phyloP scores from a whole-genome alignment of 2,888 invertebrate species.

The Crossocerus cetratus region DNA sequence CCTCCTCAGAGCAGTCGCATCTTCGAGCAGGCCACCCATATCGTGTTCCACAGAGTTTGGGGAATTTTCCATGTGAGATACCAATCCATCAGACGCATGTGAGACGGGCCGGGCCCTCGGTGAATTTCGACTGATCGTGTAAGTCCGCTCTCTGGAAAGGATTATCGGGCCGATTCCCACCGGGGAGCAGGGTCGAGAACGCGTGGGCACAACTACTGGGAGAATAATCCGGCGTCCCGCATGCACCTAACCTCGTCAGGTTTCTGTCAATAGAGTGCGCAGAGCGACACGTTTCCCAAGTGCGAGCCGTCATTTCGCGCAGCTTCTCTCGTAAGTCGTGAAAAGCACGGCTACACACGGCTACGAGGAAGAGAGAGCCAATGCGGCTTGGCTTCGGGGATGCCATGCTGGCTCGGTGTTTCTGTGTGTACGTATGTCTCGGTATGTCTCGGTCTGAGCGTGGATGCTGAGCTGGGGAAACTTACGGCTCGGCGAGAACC shows the following conservation, averaged over 20 bases:
- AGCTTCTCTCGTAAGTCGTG: not conserved
- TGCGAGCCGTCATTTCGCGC: not conserved
- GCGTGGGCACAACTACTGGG: not conserved
- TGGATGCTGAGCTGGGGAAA: slow-evolving; percentile 68
- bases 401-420: too few relatives aligned
- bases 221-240: slow-evolving; percentile 21
- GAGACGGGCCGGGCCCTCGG: too few relatives aligned
- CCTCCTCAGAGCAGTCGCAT: too few relatives aligned
- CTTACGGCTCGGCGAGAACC: slow-evolving; percentile 90
- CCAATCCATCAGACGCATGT: too few relatives aligned
- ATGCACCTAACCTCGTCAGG: slow-evolving; percentile 48
- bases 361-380: not conserved
- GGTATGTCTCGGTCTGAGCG: too few relatives aligned
- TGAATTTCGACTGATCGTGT: too few relatives aligned
- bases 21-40: too few relatives aligned
- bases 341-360: not conserved
- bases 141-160: not conserved
- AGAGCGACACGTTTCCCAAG: not conserved
- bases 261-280: not conserved
- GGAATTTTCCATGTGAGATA: too few relatives aligned
- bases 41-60: too few relatives aligned
- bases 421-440: too few relatives aligned
- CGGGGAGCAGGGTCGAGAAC: too few relatives aligned
- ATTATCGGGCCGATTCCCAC: not conserved
- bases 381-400: not conserved